phyloP scores from a whole-genome alignment of 2,888 invertebrate species.

The Drosophila kanekoi region DNA sequence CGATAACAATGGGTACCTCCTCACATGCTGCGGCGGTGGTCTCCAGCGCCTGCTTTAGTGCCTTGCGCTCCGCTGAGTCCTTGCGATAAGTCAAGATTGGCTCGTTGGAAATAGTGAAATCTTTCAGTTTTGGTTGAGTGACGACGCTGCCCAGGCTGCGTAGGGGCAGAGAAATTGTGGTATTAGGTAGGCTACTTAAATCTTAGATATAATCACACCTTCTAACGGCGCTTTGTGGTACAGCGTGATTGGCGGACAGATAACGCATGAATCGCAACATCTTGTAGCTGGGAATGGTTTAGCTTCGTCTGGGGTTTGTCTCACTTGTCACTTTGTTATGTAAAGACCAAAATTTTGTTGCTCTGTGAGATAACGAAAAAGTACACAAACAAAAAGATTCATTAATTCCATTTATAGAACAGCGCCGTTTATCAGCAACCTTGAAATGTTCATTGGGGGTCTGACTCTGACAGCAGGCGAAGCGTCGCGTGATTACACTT shows the following conservation, averaged over 20 bases:
- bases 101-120: slow-evolving; percentile 91
- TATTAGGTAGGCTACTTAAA: not conserved
- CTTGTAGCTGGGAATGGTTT: slow-evolving; percentile 34
- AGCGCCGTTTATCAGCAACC: slow-evolving; percentile 64
- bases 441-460: slow-evolving; percentile 65
- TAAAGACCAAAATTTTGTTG: slow-evolving; percentile 45
- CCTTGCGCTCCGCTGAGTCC: slow-evolving; percentile 92
- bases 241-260: slow-evolving; percentile 10
- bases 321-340: slow-evolving; percentile 43
- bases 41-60: slow-evolving; percentile 89
- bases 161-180: slow-evolving; percentile 38
- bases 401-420: slow-evolving; percentile 58
- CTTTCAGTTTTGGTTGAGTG: slow-evolving; percentile 88
- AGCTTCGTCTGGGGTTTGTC: slow-evolving; percentile 21
- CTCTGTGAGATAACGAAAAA: slow-evolving; percentile 26
- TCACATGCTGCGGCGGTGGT: slow-evolving; percentile 88
- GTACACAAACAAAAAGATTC: slow-evolving; percentile 28
- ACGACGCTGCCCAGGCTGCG: slow-evolving; percentile 89
- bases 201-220: slow-evolving; percentile 31
- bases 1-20: slow-evolving; percentile 98
- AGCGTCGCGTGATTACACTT: slow-evolving; percentile 55
- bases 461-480: slow-evolving; percentile 32
- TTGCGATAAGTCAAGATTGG: slow-evolving; percentile 92
- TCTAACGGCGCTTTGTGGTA: slow-evolving; percentile 34
- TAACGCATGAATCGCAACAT: slow-evolving; percentile 64